Evolutionary conservation across 2,113 vertebrate species (phyloP).

Genomic region (Ia io): DNA sequence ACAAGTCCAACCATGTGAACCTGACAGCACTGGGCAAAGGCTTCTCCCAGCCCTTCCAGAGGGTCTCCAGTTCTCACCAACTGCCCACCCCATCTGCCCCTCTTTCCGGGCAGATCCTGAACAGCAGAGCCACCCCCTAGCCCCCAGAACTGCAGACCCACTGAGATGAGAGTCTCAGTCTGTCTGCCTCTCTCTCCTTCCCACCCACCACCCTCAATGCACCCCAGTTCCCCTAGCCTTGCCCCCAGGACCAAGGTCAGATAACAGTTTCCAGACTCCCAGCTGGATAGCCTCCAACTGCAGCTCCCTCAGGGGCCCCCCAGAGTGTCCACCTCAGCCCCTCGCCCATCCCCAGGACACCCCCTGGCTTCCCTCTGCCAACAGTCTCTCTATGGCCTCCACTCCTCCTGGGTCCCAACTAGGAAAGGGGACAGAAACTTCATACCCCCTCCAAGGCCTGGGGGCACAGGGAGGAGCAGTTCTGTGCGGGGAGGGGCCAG

Average conservation of each 20-base stretch:
- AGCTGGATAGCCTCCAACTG: not conserved
- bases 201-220: not conserved
- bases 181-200: not conserved
- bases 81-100: not conserved
- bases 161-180: not conserved
- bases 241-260: slow-evolving; percentile 51
- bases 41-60: not conserved
- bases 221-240: not conserved
- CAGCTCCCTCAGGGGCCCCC: not conserved
- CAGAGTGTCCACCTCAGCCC: not conserved
- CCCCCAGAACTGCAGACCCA: not conserved
- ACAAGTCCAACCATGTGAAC: slow-evolving; percentile 29
- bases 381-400: not conserved
- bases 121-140: not conserved
- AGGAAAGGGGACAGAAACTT: slow-evolving; percentile 34
- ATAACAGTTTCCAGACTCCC: not conserved
- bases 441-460: slow-evolving; percentile 15
- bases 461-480: slow-evolving; percentile 40
- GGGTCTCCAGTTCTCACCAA: not conserved
- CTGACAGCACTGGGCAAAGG: not conserved
- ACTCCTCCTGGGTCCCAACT: not conserved
- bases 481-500: slow-evolving; percentile 61
- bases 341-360: not conserved
- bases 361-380: not conserved
- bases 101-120: not conserved